Evolutionary conservation across 2,888 invertebrate genomes (phyloP), one percentile per base, ranked within the genome.

Genomic region (Nebria salina): DNA sequence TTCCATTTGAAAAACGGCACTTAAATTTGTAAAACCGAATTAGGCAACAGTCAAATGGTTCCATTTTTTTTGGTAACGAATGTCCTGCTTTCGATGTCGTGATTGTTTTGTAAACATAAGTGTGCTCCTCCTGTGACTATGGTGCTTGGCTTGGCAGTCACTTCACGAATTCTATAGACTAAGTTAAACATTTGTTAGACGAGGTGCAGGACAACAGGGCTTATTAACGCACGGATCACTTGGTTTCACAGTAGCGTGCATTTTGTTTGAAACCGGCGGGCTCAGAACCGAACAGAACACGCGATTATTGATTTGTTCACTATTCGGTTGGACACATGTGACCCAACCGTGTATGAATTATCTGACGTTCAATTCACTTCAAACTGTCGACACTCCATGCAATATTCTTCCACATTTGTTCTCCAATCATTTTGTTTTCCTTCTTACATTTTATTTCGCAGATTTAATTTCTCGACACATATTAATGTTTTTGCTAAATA

Each of bases 301-400:
- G 81, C 54, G 68, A 65, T 75, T 81, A 81, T 81, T 81, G 81
- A 81, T 81, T 81, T 81, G 81, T 76, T 81, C 75, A 20, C 72
- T 81, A 65, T 20, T 75, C 70, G 54, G 15, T 64, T 64, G 64
- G 75, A 75, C 75, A 75, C 65, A 64, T 25, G 34, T 65, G 75
- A 75, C 64, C 54, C 13, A 65, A 9, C 64, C 25, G 75, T 75
- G 75, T 79, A 80, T 80, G 80, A 80, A 80, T 80, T 80, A 80
- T 68, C 80, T 25, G 68, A 68, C 65, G 73, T 77, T n/a, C 72
- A 20, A 78, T 43, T 73, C 26, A 34, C 26, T 68, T 68, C 68
- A 68, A 26, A 68, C 26, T 68, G 68, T 54, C 54, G 54, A 54
- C 54, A 54, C 8, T 8, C 54, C 54, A 54, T 54, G 1, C 54